A percentile compares a stretch with the other conserved stretches of the same genome.
phyloP scores from a whole-genome alignment of 2,888 invertebrate genomes.

The Drosophila bunnanda region DNA sequence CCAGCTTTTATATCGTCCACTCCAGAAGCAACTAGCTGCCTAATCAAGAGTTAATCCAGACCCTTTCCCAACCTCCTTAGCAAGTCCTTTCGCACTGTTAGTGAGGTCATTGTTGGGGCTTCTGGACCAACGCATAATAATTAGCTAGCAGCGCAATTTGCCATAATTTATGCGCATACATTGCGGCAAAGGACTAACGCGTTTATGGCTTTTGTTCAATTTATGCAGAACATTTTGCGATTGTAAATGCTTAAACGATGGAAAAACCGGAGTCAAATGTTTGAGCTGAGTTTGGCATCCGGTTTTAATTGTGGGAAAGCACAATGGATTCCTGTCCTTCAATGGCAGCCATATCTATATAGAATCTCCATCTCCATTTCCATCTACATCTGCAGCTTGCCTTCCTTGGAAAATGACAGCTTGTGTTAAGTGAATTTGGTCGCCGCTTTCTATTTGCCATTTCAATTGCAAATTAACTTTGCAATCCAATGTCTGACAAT shows the following conservation, averaged over 20 bases:
- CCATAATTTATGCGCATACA: conserved; percentile 69
- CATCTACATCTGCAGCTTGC: not conserved
- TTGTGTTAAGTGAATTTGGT: conserved; percentile 49
- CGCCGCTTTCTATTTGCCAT: conserved; percentile 53
- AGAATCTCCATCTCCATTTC: conserved; percentile 4
- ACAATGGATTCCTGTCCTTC: no score
- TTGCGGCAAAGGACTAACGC: conserved; percentile 47
- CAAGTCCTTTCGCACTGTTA: not conserved
- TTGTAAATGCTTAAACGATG: conserved; percentile 45
- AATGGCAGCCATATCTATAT: conserved; percentile 22
- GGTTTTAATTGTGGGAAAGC: conserved; percentile 52
- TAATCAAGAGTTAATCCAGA: conserved; percentile 40
- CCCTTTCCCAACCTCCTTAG: not conserved
- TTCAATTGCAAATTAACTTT: conserved; percentile 73
- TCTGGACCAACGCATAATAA: conserved; percentile 46
- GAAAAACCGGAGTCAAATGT: conserved; percentile 25
- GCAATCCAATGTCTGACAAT: conserved; percentile 50
- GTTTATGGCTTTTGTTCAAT: conserved; percentile 32
- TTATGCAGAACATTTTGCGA: conserved; percentile 51
- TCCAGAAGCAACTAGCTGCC: conserved; percentile 29
- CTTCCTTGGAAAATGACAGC: conserved; percentile 25
- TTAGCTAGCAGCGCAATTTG: conserved; percentile 54
- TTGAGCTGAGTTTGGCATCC: conserved; percentile 18
- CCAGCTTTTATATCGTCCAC: conserved; percentile 41
- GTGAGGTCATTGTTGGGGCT: conserved; percentile 35